Evolutionary conservation across 2,113 vertebrate genomes (phyloP), one percentile per base, ranked within the genome.

Genomic region (Corythaixoides concolor): DNA sequence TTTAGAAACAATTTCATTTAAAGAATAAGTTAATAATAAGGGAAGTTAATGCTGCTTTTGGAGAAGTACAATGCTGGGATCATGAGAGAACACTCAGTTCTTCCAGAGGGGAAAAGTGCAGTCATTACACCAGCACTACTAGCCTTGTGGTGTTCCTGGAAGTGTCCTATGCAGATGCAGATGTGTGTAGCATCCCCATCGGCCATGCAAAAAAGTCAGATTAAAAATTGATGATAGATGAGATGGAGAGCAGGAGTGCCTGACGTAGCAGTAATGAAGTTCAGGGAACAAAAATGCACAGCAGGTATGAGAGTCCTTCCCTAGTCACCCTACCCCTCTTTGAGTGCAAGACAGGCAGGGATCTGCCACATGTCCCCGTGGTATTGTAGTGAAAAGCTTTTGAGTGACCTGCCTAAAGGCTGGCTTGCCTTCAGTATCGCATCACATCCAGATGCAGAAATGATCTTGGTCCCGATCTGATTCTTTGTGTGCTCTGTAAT

Each of bases 261-360:
- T 85, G 20, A 43, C 0, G 2, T 47, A 37, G 20, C 33, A 68
- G 39, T 43, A 77, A 35, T 0, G 2, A 72, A 21, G 2, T 68
- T 32, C 9, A 6, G 33, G 35, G 16, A 32, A 11, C 26, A 84
- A 66, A 84, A 84, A 12, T 8, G 8, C 13, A 10, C 27, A 28
- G 6, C 22, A 93, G 32, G 4, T 37, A 22, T 50, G 19, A 13
- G 14, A 52, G 30, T 50, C 33, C 9, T 69, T 76, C 26, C 26
- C 11, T 64, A 72, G 55, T 21, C 13, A 52, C 6, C 35, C 32
- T 37, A 12, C 3, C 2, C 15, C 2, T 2, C 14, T 64, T 20
- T 33, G 23, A 49, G 30, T 35, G 17, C 39, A 21, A 52, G 23
- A 33, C 43, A 67, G 53, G 10, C 35, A 70, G 18, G 12, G 16